Conservation (phyloP, 2,888 invertebrate species). For the Cantharis rufa region DNA sequence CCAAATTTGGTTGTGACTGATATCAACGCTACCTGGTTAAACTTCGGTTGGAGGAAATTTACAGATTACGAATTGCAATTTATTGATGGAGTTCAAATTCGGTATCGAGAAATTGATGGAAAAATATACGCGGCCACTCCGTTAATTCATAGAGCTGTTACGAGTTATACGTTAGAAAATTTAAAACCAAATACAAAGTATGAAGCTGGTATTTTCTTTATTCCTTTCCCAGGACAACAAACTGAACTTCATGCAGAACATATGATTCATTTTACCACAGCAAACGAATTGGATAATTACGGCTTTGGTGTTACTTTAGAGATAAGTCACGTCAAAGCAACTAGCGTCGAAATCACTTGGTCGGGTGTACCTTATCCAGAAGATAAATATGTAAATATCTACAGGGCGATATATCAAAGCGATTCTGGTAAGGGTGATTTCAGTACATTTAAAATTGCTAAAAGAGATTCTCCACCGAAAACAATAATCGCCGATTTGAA, state of each 20-base stretch:
- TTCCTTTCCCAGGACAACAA: conserved; percentile 79
- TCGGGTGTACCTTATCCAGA: conserved; percentile 85
- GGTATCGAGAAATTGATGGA: conserved; percentile 80
- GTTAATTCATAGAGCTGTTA: conserved; percentile 80
- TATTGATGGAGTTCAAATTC: conserved; percentile 86
- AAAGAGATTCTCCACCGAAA: conserved; percentile 70
- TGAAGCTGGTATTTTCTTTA: conserved; percentile 81
- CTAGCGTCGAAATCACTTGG: conserved; percentile 80
- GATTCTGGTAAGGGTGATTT: conserved; percentile 74
- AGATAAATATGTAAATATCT: conserved; percentile 88
- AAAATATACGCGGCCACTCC: conserved; percentile 85
- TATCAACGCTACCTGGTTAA: conserved; percentile 78
- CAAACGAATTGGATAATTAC: conserved; percentile 76
- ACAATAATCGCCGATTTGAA: conserved; percentile 70
- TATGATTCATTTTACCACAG: conserved; percentile 71
- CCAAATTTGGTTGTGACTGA: conserved; percentile 74
- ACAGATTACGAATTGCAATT: conserved; percentile 78
- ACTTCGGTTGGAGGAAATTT: conserved; percentile 81
- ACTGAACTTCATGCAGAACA: conserved; percentile 77
- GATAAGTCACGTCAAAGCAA: conserved; percentile 74
- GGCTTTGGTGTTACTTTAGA: conserved; percentile 81
- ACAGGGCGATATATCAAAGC: conserved; percentile 81
- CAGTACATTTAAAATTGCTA: conserved; percentile 75
- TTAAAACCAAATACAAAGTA: conserved; percentile 78
- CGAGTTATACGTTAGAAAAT: conserved; percentile 76